Evolutionary conservation across 1,140 invertebrate genomes (phyloP), one percentile per base, ranked within the genome.

Genomic region (Harpegnathos saltator): DNA sequence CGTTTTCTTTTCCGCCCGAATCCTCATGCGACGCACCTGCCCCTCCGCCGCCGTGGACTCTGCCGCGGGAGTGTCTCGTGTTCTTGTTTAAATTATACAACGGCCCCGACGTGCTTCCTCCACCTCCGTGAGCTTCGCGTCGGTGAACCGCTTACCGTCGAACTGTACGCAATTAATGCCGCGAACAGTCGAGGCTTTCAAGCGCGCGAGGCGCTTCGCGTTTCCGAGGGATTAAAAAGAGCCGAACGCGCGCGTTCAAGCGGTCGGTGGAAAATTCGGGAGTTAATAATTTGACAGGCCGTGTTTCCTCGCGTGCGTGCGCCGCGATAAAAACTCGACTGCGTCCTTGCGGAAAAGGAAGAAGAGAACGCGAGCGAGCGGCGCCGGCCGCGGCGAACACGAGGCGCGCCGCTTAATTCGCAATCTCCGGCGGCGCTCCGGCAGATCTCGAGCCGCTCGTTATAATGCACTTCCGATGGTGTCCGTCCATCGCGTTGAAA

Each of bases 51-150:
- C n/a, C n/a, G n/a, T 62, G 74, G 71, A 82, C 29, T 7, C 7
- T 58, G 24, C 33, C 58, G 33, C 58, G 73, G 22, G 22, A 78
- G 22, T 54, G 61, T 82, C 44, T 82, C 56, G 29, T 71, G 75
- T 82, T 82, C 71, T n/a, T 38, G 22, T 69, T 80, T 80, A 71
- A 80, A 80, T 80, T 80, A 80, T 80, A 58, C n/a, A 80, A 80
- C 52, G n/a, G 33, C 12, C 26, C 22, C 17, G 11, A 69, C 54
- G 52, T 48, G 48, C 29, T 33, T 33, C 5, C 5, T 33, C 29
- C 5, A 33, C 1, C 29, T 33, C 5, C 29, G 29, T n/a, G 29
- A 33, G 5, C 29, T 33, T 5, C 5, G 29, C 5, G 5, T 33
- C 29, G 5, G 29, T 33, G 29, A 33, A 33, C 5, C 29, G 5